These are phyloP conservation scores for Blastobasis adustella DNA, from an alignment of 2,888 invertebrate genomes.

Conservation along the genomic window DNA sequence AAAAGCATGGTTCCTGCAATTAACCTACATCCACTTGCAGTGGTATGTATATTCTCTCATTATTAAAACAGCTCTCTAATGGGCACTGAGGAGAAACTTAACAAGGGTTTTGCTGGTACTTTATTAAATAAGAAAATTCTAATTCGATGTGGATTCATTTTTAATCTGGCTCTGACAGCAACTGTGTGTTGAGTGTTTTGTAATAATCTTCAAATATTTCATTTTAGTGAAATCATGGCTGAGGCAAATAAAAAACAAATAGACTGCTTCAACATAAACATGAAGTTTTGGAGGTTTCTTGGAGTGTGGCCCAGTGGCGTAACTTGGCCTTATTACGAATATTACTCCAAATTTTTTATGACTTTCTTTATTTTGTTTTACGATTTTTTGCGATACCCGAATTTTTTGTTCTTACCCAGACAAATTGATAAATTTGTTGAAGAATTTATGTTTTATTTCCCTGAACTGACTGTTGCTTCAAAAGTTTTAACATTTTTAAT, in stretches of 20 bases:
- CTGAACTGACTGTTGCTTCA: slow-evolving; percentile 26
- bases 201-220: too few species aligned
- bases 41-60: too few species aligned
- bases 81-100: too few species aligned
- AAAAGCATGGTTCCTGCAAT: slow-evolving; percentile 42
- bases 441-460: slow-evolving; percentile 44
- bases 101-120: too few species aligned
- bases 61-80: too few species aligned
- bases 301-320: slow-evolving; percentile 30
- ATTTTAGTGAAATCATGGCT: neutral
- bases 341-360: slow-evolving; percentile 28
- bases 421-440: slow-evolving; percentile 37
- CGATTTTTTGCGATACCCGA: slow-evolving; percentile 25
- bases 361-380: slow-evolving; percentile 25
- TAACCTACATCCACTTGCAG: slow-evolving; percentile 42
- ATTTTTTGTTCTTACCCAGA: slow-evolving; percentile 36
- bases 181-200: too few species aligned
- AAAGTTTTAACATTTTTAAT: slow-evolving; percentile 38
- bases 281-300: slow-evolving; percentile 36
- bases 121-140: too few species aligned
- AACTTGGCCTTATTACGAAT: slow-evolving; percentile 19
- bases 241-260: slow-evolving; percentile 22
- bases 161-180: too few species aligned
- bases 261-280: slow-evolving; percentile 39
- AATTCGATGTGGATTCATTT: too few species aligned